These are phyloP conservation scores for Drosophila niveifrons DNA, from an alignment of 2,888 invertebrate genomes.

Conservation along the genomic window DNA sequence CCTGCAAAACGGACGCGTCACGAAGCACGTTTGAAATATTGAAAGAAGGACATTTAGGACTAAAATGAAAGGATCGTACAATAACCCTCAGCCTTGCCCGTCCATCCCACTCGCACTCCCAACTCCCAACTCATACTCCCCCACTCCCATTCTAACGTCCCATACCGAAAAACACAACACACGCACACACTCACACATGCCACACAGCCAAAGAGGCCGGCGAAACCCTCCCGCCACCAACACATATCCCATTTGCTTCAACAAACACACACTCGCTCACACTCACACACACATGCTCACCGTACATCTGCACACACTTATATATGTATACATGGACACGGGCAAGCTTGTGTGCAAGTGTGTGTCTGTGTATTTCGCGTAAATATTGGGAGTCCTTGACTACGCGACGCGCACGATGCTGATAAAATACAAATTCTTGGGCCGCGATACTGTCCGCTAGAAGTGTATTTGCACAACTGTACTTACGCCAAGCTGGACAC, in stretches of 20 bases:
- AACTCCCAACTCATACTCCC: neutral
- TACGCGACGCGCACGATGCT: slow-evolving; percentile 81
- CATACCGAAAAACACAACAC: slow-evolving; percentile 35
- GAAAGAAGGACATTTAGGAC: slow-evolving; percentile 83
- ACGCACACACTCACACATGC: slow-evolving; percentile 49
- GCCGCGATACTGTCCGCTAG: slow-evolving; percentile 81
- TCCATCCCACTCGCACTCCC: slow-evolving; percentile 39
- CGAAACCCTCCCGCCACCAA: slow-evolving; percentile 60
- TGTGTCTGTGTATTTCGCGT: slow-evolving; percentile 73
- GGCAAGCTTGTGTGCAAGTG: slow-evolving; percentile 6
- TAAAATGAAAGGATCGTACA: slow-evolving; percentile 80
- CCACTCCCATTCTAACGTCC: slow-evolving; percentile 18
- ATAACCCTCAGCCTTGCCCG: slow-evolving; percentile 69
- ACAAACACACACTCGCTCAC: slow-evolving; percentile 57
- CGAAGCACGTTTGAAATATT: slow-evolving; percentile 83
- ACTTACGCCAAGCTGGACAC: slow-evolving; percentile 76
- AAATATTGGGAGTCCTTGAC: slow-evolving; percentile 82
- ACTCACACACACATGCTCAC: slow-evolving; percentile 28
- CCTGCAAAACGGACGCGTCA: slow-evolving; percentile 78
- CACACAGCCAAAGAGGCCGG: slow-evolving; percentile 56
- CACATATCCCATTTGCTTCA: slow-evolving; percentile 80
- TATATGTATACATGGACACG: neutral
- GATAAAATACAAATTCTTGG: slow-evolving; percentile 80
- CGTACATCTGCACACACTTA: slow-evolving; percentile 21
- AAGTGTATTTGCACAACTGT: slow-evolving; percentile 80